phyloP scores from a whole-genome alignment of 2,888 invertebrate genomes.

The Rhingia rostrata region DNA sequence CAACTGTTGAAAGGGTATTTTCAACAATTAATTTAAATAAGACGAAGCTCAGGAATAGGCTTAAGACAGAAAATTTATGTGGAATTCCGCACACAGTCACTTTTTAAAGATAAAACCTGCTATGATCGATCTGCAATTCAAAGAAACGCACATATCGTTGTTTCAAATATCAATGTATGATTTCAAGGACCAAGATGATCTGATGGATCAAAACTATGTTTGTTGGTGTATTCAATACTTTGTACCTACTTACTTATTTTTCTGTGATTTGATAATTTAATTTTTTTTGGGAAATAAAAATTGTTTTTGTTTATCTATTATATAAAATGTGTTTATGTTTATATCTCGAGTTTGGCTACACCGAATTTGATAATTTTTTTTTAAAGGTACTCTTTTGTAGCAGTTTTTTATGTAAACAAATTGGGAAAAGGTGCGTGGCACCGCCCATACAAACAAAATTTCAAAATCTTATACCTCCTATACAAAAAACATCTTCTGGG shows the following conservation, averaged over 20 bases:
- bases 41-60: conserved; percentile 26
- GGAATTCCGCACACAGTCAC: conserved; percentile 15
- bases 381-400: no score
- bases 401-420: no score
- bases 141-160: not conserved
- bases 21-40: conserved; percentile 9
- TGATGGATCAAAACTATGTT: conserved; percentile 7
- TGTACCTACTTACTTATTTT: not conserved
- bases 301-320: no score
- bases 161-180: conserved; percentile 7
- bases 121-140: conserved; percentile 11
- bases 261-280: no score
- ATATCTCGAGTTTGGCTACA: no score
- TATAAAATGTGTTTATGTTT: no score
- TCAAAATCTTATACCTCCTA: no score
- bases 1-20: conserved; percentile 26
- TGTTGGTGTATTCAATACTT: conserved; percentile 2
- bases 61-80: conserved; percentile 2
- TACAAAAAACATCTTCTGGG: no score
- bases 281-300: no score
- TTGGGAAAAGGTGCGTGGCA: no score
- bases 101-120: conserved; percentile 26
- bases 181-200: not conserved
- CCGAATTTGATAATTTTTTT: no score
- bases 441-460: no score